phyloP scores from a whole-genome alignment of 2,797 vertebrate genomes.

The Cynopterus sphinx region DNA sequence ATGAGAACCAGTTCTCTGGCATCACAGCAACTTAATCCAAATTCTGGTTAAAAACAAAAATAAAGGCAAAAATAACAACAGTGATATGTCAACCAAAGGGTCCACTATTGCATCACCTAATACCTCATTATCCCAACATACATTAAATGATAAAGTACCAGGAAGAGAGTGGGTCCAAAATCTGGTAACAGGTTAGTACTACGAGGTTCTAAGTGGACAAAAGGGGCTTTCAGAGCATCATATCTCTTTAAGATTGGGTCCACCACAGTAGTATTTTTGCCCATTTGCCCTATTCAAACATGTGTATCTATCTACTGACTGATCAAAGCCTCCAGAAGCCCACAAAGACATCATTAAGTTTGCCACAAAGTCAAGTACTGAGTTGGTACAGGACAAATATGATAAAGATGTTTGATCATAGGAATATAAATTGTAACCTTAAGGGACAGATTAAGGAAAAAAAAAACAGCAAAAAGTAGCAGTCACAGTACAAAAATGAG shows the following conservation, averaged over 20 bases:
- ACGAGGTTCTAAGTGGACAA: not conserved
- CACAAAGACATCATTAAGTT: not conserved
- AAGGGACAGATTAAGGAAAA: not conserved
- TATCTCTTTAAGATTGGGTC: not conserved
- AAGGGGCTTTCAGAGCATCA: not conserved
- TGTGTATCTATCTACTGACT: not conserved
- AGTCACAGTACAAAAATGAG: not conserved
- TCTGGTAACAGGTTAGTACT: not conserved
- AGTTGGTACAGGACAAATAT: not conserved
- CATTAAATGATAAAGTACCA: not conserved
- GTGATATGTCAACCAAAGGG: rapidly evolving
- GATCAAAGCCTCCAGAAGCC: not conserved
- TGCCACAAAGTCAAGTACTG: not conserved
- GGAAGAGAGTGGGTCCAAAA: not conserved
- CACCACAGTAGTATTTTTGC: rapidly evolving
- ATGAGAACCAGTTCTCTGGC: not conserved
- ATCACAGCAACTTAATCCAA: not conserved
- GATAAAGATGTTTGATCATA: not conserved
- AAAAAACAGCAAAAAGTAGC: not conserved
- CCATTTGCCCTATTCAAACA: not conserved
- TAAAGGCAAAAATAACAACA: not conserved
- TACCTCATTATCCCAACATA: not conserved
- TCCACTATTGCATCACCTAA: not conserved
- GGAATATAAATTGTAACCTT: not conserved
- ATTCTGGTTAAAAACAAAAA: not conserved